Evolutionary conservation across 2,797 vertebrate species (phyloP).

Genomic region (Malacoraja senta): DNA sequence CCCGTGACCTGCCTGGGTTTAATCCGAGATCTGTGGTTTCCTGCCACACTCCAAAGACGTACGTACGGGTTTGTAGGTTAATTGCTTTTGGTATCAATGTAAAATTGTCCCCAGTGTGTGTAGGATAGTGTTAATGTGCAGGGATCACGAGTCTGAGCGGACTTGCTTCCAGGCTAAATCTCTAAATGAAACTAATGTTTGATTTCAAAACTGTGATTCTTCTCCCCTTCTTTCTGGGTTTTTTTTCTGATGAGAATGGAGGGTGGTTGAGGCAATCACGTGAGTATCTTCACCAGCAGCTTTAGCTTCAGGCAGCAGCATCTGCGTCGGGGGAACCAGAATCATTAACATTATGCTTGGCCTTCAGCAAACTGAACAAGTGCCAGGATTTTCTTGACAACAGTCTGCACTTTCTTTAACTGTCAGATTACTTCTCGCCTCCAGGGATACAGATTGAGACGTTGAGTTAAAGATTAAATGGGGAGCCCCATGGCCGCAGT

Average conservation of each 20-base stretch:
- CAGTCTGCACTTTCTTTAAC: slow-evolving; percentile 27
- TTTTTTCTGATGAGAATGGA: background rate
- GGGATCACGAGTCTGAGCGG: no score
- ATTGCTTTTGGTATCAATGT: no score
- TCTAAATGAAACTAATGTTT: no score
- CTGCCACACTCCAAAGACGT: no score
- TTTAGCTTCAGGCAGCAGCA: background rate
- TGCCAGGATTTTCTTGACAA: background rate
- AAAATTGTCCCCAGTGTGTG: no score
- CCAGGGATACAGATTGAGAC: background rate
- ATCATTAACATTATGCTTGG: background rate
- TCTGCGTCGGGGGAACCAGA: background rate
- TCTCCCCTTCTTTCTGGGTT: background rate
- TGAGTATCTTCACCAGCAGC: background rate
- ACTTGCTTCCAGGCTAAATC: no score
- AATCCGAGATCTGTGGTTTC: no score
- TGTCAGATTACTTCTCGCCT: background rate
- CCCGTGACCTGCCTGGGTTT: no score
- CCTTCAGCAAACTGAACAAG: background rate
- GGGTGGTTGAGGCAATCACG: background rate
- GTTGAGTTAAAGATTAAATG: background rate
- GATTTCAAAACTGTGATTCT: background rate
- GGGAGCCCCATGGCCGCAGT: background rate
- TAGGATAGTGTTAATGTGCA: no score
- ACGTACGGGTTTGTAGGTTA: no score